These are phyloP conservation scores for Lampropteryx suffumata DNA, from an alignment of 2,888 invertebrate species.

Conservation along the genomic window DNA sequence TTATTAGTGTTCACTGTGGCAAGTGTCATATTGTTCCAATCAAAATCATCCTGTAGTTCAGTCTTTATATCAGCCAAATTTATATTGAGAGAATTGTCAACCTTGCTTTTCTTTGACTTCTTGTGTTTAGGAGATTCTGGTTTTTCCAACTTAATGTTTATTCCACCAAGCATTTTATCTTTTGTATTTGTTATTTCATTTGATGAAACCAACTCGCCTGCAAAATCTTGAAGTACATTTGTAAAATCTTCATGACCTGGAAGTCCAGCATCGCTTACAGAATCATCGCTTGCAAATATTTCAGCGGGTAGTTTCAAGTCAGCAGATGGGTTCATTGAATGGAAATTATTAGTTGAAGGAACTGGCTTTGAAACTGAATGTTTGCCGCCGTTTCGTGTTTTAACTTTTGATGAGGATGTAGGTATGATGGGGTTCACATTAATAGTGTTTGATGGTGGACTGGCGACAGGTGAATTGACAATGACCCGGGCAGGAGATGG, in stretches of 20 bases:
- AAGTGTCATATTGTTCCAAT: slow-evolving; percentile 76
- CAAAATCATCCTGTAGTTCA: slow-evolving; percentile 74
- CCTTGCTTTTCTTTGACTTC: slow-evolving; percentile 59
- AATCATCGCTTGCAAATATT: slow-evolving; percentile 79
- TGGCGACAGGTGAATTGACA: slow-evolving; percentile 43
- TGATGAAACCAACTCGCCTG: slow-evolving; percentile 32
- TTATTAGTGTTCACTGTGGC: slow-evolving; percentile 71
- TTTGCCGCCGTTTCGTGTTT: slow-evolving; percentile 34
- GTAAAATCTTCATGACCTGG: slow-evolving; percentile 55
- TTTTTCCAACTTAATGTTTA: slow-evolving; percentile 70
- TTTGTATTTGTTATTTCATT: slow-evolving; percentile 47
- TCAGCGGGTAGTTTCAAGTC: slow-evolving; percentile 75
- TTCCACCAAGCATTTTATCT: slow-evolving; percentile 73
- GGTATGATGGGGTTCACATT: slow-evolving; percentile 46
- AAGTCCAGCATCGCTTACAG: slow-evolving; percentile 66
- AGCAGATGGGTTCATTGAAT: slow-evolving; percentile 62
- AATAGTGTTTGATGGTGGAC: slow-evolving; percentile 44
- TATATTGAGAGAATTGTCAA: slow-evolving; percentile 45
- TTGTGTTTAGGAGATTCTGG: slow-evolving; percentile 46
- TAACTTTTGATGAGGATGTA: slow-evolving; percentile 53
- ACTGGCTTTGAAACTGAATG: slow-evolving; percentile 45
- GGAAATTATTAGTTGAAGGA: slow-evolving; percentile 55
- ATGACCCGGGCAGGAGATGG: slow-evolving; percentile 53
- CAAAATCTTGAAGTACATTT: slow-evolving; percentile 53
- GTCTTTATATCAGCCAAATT: slow-evolving; percentile 74